phyloP scores from a whole-genome alignment of 2,888 invertebrate species.

The Dinocampus coccinellae region DNA sequence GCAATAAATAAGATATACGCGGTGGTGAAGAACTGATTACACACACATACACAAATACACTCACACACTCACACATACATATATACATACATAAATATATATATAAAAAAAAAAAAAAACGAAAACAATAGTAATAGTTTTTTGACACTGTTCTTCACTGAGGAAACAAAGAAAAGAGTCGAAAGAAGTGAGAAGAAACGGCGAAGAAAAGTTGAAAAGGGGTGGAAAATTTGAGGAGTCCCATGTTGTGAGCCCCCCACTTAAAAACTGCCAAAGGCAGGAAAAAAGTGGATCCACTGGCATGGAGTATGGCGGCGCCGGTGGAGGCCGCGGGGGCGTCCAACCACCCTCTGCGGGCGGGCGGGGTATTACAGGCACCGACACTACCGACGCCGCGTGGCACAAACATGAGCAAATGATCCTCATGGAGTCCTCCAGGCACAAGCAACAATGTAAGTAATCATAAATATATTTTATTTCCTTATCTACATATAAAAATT shows the following conservation, averaged over 20 bases:
- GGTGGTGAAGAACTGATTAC: background rate
- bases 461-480: background rate
- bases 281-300: constrained; percentile 59
- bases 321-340: constrained; percentile 56
- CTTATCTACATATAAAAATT: no score
- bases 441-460: constrained; percentile 68
- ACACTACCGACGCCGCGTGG: constrained; percentile 68
- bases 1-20: constrained; percentile 11
- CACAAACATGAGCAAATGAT: constrained; percentile 69
- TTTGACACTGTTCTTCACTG: background rate
- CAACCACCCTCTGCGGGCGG: constrained; percentile 62
- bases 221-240: constrained; percentile 50
- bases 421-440: constrained; percentile 68
- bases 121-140: background rate
- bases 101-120: background rate
- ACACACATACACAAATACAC: background rate
- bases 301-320: constrained; percentile 66
- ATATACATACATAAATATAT: no score
- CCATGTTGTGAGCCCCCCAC: constrained; percentile 67
- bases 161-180: background rate
- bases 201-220: constrained; percentile 35
- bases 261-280: constrained; percentile 63
- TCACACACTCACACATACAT: no score
- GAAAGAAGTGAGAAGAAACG: constrained; percentile 22
- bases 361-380: constrained; percentile 64